A percentile compares a stretch with the other conserved stretches of the same genome.
These are phyloP conservation scores for Spodoptera frugiperda DNA, from an alignment of 1,140 invertebrate species.

Conservation along the genomic window DNA sequence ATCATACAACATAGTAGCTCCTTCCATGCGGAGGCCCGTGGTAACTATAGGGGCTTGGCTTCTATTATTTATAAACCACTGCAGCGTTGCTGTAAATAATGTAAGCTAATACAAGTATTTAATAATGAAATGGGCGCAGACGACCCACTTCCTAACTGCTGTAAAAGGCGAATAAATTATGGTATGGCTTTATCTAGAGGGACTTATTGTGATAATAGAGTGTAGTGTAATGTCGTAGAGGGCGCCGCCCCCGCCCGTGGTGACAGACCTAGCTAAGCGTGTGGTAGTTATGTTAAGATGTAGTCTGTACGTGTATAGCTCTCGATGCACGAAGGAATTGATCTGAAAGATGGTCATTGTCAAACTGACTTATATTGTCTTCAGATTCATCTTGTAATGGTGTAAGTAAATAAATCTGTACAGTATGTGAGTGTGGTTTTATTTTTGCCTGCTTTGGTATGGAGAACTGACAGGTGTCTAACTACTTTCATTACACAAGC, in stretches of 20 bases:
- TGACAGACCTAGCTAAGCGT: slow-evolving; percentile 10
- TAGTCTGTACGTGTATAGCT: background rate
- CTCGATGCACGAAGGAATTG: background rate
- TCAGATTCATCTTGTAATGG: too few relatives aligned
- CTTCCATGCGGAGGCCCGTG: background rate
- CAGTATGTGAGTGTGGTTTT: too few relatives aligned
- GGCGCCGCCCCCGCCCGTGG: background rate
- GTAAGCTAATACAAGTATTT: too few relatives aligned
- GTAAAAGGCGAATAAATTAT: background rate
- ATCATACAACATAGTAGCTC: background rate
- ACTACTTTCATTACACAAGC: too few relatives aligned
- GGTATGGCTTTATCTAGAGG: background rate
- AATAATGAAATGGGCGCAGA: too few relatives aligned
- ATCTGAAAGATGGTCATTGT: too few relatives aligned
- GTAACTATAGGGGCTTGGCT: too few relatives aligned
- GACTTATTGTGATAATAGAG: slow-evolving; percentile 6
- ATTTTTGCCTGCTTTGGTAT: too few relatives aligned
- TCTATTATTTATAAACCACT: background rate
- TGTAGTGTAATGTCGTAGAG: background rate
- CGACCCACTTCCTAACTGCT: too few relatives aligned
- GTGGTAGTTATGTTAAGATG: slow-evolving; percentile 17
- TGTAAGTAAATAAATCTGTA: too few relatives aligned
- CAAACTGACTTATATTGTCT: too few relatives aligned
- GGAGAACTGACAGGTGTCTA: too few relatives aligned
- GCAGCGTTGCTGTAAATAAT: background rate